Percentiles rank a stretch among this genome's conserved stretches.
Conservation (phyloP, 2,888 invertebrate genomes). For the Drosophila buzzatii region DNA sequence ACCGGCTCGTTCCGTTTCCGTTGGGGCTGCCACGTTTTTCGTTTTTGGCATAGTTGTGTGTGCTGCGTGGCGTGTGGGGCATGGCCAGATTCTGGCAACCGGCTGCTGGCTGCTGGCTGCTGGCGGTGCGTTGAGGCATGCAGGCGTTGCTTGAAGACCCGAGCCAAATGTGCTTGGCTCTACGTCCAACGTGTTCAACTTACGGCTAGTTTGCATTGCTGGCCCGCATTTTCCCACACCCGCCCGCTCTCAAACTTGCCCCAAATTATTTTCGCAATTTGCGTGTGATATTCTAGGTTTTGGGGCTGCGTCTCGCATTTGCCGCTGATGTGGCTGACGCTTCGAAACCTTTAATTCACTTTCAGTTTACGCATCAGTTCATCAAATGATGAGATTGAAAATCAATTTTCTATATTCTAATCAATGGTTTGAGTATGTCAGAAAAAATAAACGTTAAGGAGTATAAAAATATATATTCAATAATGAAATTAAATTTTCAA, state of each 20-base stretch:
- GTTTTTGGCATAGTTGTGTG: constrained; percentile 80
- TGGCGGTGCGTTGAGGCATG: not conserved
- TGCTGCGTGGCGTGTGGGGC: constrained; percentile 63
- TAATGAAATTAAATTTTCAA: not conserved
- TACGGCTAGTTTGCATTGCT: constrained; percentile 58
- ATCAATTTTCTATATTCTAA: too few species aligned
- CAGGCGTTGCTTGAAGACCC: constrained; percentile 4
- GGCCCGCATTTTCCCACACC: constrained; percentile 1
- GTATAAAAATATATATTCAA: too few species aligned
- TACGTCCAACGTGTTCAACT: constrained; percentile 40
- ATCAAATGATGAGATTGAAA: constrained; percentile 6
- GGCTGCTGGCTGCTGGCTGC: not conserved
- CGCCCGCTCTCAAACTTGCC: constrained; percentile 41
- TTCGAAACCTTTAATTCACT: constrained; percentile 38
- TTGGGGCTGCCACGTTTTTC: constrained; percentile 76
- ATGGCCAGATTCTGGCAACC: constrained; percentile 30
- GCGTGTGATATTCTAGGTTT: constrained; percentile 79
- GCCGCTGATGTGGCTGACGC: constrained; percentile 31
- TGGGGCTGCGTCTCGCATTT: constrained; percentile 41
- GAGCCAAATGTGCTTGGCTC: constrained; percentile 33
- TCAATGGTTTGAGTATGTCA: too few species aligned
- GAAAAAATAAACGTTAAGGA: too few species aligned
- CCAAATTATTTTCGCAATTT: constrained; percentile 70
- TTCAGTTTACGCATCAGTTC: constrained; percentile 19
- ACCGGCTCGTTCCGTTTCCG: constrained; percentile 60